phyloP scores from a whole-genome alignment of 2,113 vertebrate genomes.

The Dasyornis broadbenti region DNA sequence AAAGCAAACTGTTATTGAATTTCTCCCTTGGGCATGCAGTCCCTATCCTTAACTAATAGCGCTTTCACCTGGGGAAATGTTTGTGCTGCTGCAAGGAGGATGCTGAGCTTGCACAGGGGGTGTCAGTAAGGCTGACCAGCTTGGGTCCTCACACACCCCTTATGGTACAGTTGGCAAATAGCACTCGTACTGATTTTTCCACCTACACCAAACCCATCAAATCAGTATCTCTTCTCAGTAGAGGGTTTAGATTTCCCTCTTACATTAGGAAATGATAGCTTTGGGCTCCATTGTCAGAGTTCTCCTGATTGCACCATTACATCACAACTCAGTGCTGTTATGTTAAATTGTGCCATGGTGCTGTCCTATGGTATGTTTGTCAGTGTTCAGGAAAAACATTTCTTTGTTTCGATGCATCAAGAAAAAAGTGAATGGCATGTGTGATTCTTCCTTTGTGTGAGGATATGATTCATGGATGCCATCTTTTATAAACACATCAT shows the following conservation, averaged over 20 bases:
- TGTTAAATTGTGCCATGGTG: neutral
- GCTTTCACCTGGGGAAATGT: neutral
- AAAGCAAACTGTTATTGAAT: neutral
- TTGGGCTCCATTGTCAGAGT: neutral
- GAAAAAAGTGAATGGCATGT: neutral
- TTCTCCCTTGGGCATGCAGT: neutral
- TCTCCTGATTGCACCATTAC: neutral
- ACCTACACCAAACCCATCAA: neutral
- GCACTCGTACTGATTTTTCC: neutral
- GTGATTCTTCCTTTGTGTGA: neutral
- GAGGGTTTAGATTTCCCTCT: neutral
- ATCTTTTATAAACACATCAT: constrained; percentile 63
- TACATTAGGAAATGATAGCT: neutral
- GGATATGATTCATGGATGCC: neutral
- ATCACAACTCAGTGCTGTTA: neutral
- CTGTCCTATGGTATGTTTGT: fast-evolving
- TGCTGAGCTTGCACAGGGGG: neutral
- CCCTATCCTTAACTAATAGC: neutral
- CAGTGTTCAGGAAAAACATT: neutral
- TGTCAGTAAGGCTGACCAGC: neutral
- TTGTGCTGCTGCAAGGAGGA: neutral
- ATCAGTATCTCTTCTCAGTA: neutral
- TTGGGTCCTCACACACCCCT: neutral
- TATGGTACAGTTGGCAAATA: fast-evolving
- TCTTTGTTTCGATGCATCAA: neutral